Evolutionary conservation across 1,140 invertebrate genomes (phyloP).

Genomic region (Drosophila serrata): DNA sequence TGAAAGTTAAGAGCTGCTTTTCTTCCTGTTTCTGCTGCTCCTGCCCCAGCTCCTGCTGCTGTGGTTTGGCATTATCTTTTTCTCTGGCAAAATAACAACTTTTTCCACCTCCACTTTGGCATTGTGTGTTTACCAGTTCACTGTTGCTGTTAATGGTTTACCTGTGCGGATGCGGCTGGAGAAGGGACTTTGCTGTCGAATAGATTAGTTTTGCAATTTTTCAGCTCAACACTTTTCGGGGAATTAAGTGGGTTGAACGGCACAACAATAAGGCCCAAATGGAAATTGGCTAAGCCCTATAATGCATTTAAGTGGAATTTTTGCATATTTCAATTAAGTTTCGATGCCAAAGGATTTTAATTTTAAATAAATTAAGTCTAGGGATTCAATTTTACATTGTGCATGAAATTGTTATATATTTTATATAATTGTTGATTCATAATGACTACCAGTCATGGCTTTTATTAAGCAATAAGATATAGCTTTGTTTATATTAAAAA

Average conservation of each 20-base stretch:
- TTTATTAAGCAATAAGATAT: background rate
- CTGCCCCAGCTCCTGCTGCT: constrained; percentile 8
- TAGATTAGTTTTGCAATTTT: constrained; percentile 55
- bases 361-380: background rate
- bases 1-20: constrained; percentile 31
- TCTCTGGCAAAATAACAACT: constrained; percentile 26
- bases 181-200: constrained; percentile 17
- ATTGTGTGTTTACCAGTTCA: constrained; percentile 26
- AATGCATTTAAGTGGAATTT: constrained; percentile 13
- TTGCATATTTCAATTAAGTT: background rate
- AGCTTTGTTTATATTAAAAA: no score
- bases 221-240: constrained; percentile 41
- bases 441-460: background rate
- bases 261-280: constrained; percentile 12
- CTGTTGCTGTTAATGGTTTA: constrained; percentile 49
- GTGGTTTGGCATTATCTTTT: constrained; percentile 53
- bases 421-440: background rate
- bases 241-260: constrained; percentile 24
- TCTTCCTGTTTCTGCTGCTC: constrained; percentile 1
- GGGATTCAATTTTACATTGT: no score
- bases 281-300: background rate
- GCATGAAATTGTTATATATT: background rate
- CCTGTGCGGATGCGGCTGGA: constrained; percentile 19
- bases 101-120: constrained; percentile 7
- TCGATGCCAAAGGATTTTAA: background rate